A percentile compares a stretch with the other conserved stretches of the same genome.
These are phyloP conservation scores for Euura saliciscinereae DNA, from an alignment of 1,140 invertebrate genomes.

Conservation along the genomic window DNA sequence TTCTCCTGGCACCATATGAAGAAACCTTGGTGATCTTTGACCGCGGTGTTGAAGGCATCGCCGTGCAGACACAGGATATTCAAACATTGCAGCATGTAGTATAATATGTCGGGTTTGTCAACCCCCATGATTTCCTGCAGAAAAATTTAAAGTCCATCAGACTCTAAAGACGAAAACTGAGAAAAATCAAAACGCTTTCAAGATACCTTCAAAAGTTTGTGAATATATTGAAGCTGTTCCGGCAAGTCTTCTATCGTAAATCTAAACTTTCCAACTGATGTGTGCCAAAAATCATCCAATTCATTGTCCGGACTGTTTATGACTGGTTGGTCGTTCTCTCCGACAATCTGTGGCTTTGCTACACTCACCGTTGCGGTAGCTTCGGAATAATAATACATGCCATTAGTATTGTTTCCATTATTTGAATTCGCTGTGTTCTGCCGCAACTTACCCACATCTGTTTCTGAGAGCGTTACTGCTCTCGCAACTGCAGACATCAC, in stretches of 20 bases:
- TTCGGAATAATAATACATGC: conserved; percentile 39
- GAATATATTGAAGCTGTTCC: conserved; percentile 89
- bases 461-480: conserved; percentile 86
- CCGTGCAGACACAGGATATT: conserved; percentile 92
- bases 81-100: conserved; percentile 91
- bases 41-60: conserved; percentile 87
- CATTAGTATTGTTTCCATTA: conserved; percentile 19
- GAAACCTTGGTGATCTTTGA: conserved; percentile 91
- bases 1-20: conserved; percentile 98
- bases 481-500: conserved; percentile 81
- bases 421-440: background rate
- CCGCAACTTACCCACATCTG: conserved; percentile 75
- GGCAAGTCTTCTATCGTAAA: conserved; percentile 92
- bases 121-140: conserved; percentile 79
- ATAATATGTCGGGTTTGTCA: conserved; percentile 91
- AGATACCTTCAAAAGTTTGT: conserved; percentile 83
- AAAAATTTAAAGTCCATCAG: background rate
- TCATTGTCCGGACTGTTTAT: conserved; percentile 73
- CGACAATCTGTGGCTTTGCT: conserved; percentile 70
- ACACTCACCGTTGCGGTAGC: conserved; percentile 70
- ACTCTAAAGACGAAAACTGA: background rate
- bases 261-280: conserved; percentile 89
- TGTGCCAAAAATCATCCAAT: conserved; percentile 86
- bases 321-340: conserved; percentile 71
- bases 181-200: background rate